Evolutionary conservation across 2,797 vertebrate species (phyloP), one percentile per base, ranked within the genome.

Genomic region (Parotocinclus haroldoi): DNA sequence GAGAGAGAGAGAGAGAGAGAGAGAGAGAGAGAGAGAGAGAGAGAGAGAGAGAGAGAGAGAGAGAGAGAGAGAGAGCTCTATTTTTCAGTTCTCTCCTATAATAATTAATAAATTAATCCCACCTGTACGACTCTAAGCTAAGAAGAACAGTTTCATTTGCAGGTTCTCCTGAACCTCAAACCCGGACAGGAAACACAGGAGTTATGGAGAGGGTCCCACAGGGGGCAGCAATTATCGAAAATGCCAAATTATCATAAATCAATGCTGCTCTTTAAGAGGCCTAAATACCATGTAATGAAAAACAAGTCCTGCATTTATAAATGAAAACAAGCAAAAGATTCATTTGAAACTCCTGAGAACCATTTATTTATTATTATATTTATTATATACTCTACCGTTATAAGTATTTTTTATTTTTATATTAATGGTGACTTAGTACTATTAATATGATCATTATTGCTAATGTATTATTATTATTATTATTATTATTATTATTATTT

Each of bases 161-260:
- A 71, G 55, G 56, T 14, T 8, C 36, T 13, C 46, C n/a, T 16
- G 10, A 74, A 65, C 39, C 53, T 18, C 50, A 16, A 14, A 17
- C 55, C 13, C 53, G 19, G 7, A 52, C 57, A 5, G 0, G 39
- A 40, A 36, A 49, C 58, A 48, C 27, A 50, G 59, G 46, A 63
- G 70, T 58, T 63, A 65, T 69, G 8, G 8, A 42, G 10, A 42
- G 8, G 1, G 40, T 42, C 40, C 8, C 40, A 42, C 8, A 42
- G 8, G 40, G 53, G 56, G 52, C 42, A 42, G 46, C 38, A 9
- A 68, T 27, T 2, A 62, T 4, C 39, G 13, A n/a, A 64, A 52
- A 60, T 62, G 65, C n/a, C 57, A 74, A 56, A 72, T 72, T 60
- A 75, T 45, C 63, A 66, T 72, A 69, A 68, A 71, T 73, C 58